phyloP scores from a whole-genome alignment of 2,113 vertebrate genomes.

The Candoia aspera region DNA sequence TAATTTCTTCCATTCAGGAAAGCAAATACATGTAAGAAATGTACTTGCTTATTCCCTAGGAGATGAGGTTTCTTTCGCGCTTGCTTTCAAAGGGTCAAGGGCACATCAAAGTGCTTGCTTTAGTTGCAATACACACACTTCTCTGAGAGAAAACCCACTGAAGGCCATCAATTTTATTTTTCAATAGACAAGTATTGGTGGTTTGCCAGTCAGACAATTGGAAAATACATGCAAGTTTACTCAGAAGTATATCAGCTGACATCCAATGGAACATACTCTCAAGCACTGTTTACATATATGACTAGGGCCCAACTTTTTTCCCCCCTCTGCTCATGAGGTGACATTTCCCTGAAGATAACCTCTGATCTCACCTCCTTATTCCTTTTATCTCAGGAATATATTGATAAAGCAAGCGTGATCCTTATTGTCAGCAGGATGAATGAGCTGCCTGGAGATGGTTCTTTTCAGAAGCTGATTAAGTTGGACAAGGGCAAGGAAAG shows the following conservation, averaged over 20 bases:
- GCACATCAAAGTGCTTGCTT: not conserved
- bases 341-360: not conserved
- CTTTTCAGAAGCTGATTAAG: not conserved
- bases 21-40: not conserved
- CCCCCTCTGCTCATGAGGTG: not conserved
- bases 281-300: not conserved
- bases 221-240: not conserved
- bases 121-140: not conserved
- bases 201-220: not conserved
- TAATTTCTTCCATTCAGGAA: not conserved
- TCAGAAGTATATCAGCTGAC: not conserved
- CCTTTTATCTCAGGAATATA: not conserved
- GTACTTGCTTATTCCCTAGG: not conserved
- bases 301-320: not conserved
- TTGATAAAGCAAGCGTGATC: not conserved
- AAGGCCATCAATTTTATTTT: not conserved
- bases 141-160: not conserved
- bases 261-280: not conserved
- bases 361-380: not conserved
- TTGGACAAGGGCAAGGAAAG: not conserved
- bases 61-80: not conserved
- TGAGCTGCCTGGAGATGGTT: not conserved
- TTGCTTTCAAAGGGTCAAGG: not conserved
- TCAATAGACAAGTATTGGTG: not conserved
- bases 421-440: conserved; percentile 3